Evolutionary conservation across 2,113 vertebrate genomes (phyloP), one percentile per base, ranked within the genome.

Genomic region (Tretioscincus oriximinensis): DNA sequence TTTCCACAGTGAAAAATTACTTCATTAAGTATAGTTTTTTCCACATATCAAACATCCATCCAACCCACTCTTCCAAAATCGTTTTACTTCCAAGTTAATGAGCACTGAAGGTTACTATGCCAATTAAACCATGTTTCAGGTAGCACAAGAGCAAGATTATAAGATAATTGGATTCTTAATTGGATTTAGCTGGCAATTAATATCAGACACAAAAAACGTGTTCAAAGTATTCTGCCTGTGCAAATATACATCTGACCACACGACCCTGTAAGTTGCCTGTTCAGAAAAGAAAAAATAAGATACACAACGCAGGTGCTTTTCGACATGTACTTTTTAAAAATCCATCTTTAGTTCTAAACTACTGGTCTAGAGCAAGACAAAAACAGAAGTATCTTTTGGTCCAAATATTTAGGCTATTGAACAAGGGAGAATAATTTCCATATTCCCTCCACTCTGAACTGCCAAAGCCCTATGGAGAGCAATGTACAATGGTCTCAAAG

Each of bases 221-320:
- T 91, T 92, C 89, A 70, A 35, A 54, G 12, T 18, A 16, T 58
- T 58, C 12, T 58, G 16, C 4, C 16, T 24, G 26, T 51, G 47
- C 16, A 73, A 73, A 29, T 21, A 8, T 16, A 73, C 79, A 94
- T 92, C 93, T 94, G 86, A 92, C 87, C 87, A 84, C 91, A 88
- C 84, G 90, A 93, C 14, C 71, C 84, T 93, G 21, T 6, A 73
- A 28, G 10, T 54, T 58, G 12, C 16, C 54, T 16, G 16, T 58
- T 58, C 14, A 58, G 54, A 18, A 54, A 58, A 58, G 18, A 58
- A 58, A 58, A 58, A 58, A 16, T 58, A 18, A 41, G 35, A 5
- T 41, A 41, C 2, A 5, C 5, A 41, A 41, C 2, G 3, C 35
- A 41, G 35, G 35, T 41, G 35, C 2, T 41, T 4, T 41, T 41